Conservation (phyloP, 2,888 invertebrate genomes). For the Cepaea hortensis region DNA sequence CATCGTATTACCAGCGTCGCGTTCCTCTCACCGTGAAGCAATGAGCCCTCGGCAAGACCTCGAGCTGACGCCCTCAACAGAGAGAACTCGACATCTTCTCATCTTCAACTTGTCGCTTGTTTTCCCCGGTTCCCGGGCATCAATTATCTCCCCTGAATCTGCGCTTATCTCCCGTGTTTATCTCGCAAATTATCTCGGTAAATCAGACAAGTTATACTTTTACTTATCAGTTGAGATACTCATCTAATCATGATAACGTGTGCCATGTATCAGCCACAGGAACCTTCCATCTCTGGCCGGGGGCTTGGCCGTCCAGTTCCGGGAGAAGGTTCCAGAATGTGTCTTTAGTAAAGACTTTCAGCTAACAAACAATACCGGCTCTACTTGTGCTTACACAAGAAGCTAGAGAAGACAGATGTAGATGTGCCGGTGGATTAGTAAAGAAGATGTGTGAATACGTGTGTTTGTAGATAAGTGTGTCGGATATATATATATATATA, state of each 20-base stretch:
- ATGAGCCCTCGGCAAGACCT: neutral
- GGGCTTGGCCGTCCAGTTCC: constrained; percentile 8
- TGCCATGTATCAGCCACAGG: constrained; percentile 19
- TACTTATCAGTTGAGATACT: neutral
- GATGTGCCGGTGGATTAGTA: too few species aligned
- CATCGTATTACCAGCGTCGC: neutral
- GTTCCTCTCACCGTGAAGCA: neutral
- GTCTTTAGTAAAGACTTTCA: neutral
- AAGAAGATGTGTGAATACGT: too few species aligned
- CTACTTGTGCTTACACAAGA: too few species aligned
- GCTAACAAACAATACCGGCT: too few species aligned
- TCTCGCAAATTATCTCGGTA: constrained; percentile 19
- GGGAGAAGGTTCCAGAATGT: neutral
- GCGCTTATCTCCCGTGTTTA: constrained; percentile 18
- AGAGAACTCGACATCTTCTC: constrained; percentile 9
- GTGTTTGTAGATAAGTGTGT: too few species aligned
- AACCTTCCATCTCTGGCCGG: neutral
- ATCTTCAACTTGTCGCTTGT: neutral
- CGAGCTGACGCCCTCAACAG: neutral
- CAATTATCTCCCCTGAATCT: constrained; percentile 29
- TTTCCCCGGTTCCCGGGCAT: constrained; percentile 16
- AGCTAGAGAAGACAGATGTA: too few species aligned
- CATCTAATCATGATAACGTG: constrained; percentile 20
- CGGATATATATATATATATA: too few species aligned
- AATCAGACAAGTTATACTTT: constrained; percentile 7